A percentile compares a stretch with the other conserved stretches of the same genome.
These are phyloP conservation scores for Nasonia oneida DNA, from an alignment of 2,888 invertebrate genomes.

Conservation along the genomic window DNA sequence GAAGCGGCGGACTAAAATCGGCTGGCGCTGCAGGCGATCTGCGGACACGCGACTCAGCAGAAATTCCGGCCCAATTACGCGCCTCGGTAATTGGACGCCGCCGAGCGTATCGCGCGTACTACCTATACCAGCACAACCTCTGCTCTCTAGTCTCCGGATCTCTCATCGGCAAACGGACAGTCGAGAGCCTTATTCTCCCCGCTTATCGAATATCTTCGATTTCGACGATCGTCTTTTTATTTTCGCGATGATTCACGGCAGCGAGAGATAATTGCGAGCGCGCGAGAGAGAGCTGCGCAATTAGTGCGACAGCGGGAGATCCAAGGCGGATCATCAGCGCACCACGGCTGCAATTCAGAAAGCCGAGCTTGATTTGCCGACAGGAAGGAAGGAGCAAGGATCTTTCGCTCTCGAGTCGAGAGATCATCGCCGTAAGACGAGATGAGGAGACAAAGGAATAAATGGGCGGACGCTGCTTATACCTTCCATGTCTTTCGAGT, in stretches of 20 bases:
- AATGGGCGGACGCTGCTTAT: slow-evolving; percentile 51
- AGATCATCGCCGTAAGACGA: slow-evolving; percentile 1
- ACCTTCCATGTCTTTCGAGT: slow-evolving; percentile 20
- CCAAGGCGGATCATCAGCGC: slow-evolving; percentile 74
- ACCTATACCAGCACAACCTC: slow-evolving; percentile 11
- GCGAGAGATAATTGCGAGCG: slow-evolving; percentile 64
- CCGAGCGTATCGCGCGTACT: slow-evolving; percentile 73
- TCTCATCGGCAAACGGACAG: neutral
- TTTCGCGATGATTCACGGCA: slow-evolving; percentile 11
- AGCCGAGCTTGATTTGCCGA: slow-evolving; percentile 69
- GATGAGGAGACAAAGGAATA: slow-evolving; percentile 64
- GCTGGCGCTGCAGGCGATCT: slow-evolving; percentile 46
- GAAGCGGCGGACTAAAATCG: slow-evolving; percentile 56
- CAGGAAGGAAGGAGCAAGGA: slow-evolving; percentile 60
- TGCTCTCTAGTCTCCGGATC: slow-evolving; percentile 14
- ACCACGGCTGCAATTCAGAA: slow-evolving; percentile 69
- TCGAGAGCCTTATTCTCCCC: neutral
- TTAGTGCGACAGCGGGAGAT: slow-evolving; percentile 71
- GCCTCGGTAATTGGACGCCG: slow-evolving; percentile 75
- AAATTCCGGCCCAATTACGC: slow-evolving; percentile 75
- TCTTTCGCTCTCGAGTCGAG: slow-evolving; percentile 48
- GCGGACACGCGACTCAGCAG: slow-evolving; percentile 71
- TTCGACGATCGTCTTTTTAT: slow-evolving; percentile 1
- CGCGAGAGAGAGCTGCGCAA: slow-evolving; percentile 64
- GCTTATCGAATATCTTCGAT: slow-evolving; percentile 42